phyloP scores from a whole-genome alignment of 2,888 invertebrate genomes.

The Eupeodes luniger region DNA sequence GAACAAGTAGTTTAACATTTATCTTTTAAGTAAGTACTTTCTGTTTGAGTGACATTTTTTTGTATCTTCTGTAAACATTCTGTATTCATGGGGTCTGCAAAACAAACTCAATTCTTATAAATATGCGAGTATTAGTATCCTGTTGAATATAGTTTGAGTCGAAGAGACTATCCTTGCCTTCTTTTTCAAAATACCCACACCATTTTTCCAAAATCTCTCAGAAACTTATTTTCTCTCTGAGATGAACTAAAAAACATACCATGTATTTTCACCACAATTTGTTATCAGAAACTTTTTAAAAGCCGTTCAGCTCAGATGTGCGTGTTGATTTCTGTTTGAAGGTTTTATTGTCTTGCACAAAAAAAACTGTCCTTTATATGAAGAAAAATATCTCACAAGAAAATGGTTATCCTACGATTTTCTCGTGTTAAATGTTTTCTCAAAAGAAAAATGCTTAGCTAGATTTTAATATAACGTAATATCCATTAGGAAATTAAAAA shows the following conservation, averaged over 20 bases:
- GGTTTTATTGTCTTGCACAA: slow-evolving; percentile 36
- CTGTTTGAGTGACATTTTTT: no score
- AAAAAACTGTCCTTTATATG: neutral
- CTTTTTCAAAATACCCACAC: neutral
- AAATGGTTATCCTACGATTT: neutral
- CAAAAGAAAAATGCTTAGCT: neutral
- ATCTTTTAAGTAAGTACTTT: no score
- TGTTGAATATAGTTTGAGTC: slow-evolving; percentile 8
- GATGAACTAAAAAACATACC: neutral
- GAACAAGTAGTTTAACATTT: no score
- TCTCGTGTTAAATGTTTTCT: neutral
- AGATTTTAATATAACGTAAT: neutral
- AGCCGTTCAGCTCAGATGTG: slow-evolving; percentile 43
- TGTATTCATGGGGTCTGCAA: no score
- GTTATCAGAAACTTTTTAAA: slow-evolving; percentile 61
- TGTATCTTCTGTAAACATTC: no score
- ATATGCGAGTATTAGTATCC: neutral
- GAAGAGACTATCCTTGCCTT: neutral
- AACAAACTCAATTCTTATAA: no score
- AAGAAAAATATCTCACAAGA: neutral
- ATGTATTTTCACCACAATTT: slow-evolving; percentile 28
- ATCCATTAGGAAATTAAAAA: neutral
- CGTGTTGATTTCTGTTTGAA: neutral
- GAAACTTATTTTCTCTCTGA: neutral
- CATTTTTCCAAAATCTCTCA: neutral